A percentile compares a stretch with the other conserved stretches of the same genome.
Conservation (phyloP, 2,888 invertebrate genomes). For the Synergus itoensis region DNA sequence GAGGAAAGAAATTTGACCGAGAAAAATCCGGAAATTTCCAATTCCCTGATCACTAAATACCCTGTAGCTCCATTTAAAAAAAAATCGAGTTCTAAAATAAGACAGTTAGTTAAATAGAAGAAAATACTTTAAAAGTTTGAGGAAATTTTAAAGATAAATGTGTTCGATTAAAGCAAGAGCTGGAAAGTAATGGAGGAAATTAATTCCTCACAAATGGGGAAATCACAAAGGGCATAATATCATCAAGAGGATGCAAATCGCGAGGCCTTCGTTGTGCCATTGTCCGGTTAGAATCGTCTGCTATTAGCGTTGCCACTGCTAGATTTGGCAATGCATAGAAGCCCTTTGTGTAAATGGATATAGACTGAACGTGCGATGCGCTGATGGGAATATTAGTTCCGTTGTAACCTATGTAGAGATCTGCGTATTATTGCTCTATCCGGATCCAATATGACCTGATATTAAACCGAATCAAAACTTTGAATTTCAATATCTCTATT, state of each 20-base stretch:
- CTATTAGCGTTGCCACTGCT: slow-evolving; percentile 31
- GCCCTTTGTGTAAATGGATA: slow-evolving; percentile 24
- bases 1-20: too few relatives aligned
- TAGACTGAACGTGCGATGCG: slow-evolving; percentile 10
- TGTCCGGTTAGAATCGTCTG: slow-evolving; percentile 36
- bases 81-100: too few relatives aligned
- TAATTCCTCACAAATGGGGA: slow-evolving; percentile 28
- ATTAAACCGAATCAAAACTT: neutral
- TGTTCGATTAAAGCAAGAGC: neutral
- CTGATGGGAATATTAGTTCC: slow-evolving; percentile 29
- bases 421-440: neutral
- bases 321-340: slow-evolving; percentile 14
- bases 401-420: slow-evolving; percentile 3
- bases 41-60: too few relatives aligned
- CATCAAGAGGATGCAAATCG: slow-evolving; percentile 29
- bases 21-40: too few relatives aligned
- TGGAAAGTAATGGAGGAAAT: slow-evolving; percentile 5
- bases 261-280: slow-evolving; percentile 10
- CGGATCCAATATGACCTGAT: neutral
- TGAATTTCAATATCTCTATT: neutral
- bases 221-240: slow-evolving; percentile 23
- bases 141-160: neutral
- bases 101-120: neutral
- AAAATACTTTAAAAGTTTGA: neutral
- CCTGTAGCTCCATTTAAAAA: too few relatives aligned